These are phyloP conservation scores for Sardina pilchardus DNA, from an alignment of 2,113 vertebrate genomes.

Conservation along the genomic window DNA sequence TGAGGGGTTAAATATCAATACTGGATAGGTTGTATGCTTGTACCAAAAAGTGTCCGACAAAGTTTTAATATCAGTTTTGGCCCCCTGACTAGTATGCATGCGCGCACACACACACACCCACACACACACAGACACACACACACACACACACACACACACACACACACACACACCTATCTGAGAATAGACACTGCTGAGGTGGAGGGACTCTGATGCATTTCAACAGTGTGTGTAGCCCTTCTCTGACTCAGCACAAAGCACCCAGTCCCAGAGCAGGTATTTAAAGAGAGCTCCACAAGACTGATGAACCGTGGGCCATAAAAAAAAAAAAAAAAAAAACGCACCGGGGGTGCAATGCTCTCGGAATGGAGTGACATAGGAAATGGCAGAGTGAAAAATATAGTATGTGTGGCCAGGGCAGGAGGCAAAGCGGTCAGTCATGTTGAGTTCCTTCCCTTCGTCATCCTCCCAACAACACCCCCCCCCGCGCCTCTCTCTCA, in stretches of 20 bases:
- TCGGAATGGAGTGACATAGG: conserved; percentile 36
- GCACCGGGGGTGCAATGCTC: neutral
- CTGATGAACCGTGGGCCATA: conserved; percentile 59
- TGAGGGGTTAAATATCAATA: too few relatives aligned
- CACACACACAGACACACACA: neutral
- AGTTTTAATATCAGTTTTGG: too few relatives aligned
- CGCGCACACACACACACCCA: neutral
- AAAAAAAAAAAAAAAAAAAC: neutral
- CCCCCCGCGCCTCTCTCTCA: neutral
- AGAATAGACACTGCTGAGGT: conserved; percentile 58
- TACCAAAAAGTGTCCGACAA: too few relatives aligned
- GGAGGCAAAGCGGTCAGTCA: conserved; percentile 16
- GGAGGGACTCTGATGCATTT: conserved; percentile 58
- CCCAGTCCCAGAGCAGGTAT: conserved; percentile 56
- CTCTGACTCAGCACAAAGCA: conserved; percentile 68
- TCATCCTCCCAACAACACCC: neutral
- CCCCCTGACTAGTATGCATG: too few relatives aligned
- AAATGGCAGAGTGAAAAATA: conserved; percentile 26
- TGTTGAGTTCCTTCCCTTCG: conserved; percentile 4
- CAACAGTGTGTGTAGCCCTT: conserved; percentile 46
- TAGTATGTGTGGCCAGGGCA: neutral
- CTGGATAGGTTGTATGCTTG: too few relatives aligned
- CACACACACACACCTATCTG: conserved; percentile 47
- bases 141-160: neutral
- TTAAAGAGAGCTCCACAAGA: conserved; percentile 59